These are phyloP conservation scores for Clamator glandarius DNA, from an alignment of 2,797 vertebrate species.

Conservation along the genomic window DNA sequence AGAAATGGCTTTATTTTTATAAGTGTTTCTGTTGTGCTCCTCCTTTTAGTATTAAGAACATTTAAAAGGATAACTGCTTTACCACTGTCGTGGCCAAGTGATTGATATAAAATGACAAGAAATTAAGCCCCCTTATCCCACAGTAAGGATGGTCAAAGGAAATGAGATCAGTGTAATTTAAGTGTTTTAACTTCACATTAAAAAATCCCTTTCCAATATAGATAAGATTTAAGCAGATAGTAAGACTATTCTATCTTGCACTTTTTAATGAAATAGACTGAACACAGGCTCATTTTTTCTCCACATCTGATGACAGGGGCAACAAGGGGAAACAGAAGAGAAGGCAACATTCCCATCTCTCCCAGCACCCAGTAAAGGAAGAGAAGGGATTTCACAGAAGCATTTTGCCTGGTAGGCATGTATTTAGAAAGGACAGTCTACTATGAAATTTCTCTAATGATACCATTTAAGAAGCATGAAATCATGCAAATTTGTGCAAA, in stretches of 20 bases:
- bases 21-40: background rate
- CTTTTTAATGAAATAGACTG: conserved; percentile 57
- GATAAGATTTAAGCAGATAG: conserved; percentile 52
- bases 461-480: background rate
- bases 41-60: background rate
- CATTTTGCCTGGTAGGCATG: background rate
- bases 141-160: background rate
- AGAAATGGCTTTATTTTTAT: background rate
- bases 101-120: background rate
- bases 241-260: conserved; percentile 46
- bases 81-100: background rate
- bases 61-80: background rate
- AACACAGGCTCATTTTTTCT: conserved; percentile 23
- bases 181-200: conserved; percentile 17
- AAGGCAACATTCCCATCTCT: background rate
- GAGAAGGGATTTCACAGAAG: background rate
- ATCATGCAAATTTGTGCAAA: background rate
- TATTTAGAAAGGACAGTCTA: background rate
- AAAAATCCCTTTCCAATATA: background rate
- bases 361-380: background rate
- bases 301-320: background rate
- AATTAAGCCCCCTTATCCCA: background rate
- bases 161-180: background rate
- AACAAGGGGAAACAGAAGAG: conserved; percentile 16
- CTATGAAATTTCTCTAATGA: background rate